phyloP scores from a whole-genome alignment of 2,113 vertebrate genomes.

The Loxodonta africana region DNA sequence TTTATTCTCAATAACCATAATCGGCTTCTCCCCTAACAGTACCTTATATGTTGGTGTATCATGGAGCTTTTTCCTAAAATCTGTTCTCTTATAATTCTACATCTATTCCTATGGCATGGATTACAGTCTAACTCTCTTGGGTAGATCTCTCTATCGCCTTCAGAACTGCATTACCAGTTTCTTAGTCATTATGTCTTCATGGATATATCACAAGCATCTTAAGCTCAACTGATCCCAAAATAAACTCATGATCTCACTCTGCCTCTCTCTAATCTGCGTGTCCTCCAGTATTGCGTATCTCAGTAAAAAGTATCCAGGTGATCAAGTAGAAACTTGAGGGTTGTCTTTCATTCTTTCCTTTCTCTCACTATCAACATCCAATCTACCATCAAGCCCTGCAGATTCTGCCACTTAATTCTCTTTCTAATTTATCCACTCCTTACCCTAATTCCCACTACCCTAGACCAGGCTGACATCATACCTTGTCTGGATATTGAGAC shows the following conservation, averaged over 20 bases:
- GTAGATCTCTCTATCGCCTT: not conserved
- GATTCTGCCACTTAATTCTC: not conserved
- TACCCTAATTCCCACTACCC: not conserved
- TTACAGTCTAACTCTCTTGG: not conserved
- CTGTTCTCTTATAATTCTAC: not conserved
- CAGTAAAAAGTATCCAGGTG: not conserved
- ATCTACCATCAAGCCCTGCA: not conserved
- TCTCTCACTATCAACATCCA: not conserved
- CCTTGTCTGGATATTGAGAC: not conserved
- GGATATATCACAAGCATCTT: not conserved
- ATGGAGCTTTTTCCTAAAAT: not conserved
- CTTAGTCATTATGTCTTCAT: not conserved
- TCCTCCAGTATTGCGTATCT: not conserved
- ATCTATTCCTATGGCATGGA: not conserved
- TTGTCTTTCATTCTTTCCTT: not conserved
- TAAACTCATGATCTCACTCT: not conserved
- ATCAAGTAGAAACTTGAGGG: not conserved
- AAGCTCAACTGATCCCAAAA: not conserved
- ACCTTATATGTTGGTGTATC: not conserved
- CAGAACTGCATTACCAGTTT: not conserved
- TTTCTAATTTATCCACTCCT: not conserved
- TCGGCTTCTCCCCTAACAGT: not conserved
- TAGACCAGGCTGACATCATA: not conserved
- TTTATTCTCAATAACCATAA: not conserved
- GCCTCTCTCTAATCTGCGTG: not conserved